Evolutionary conservation across 1,140 invertebrate genomes (phyloP).

Genomic region (Eurosta solidaginis): DNA sequence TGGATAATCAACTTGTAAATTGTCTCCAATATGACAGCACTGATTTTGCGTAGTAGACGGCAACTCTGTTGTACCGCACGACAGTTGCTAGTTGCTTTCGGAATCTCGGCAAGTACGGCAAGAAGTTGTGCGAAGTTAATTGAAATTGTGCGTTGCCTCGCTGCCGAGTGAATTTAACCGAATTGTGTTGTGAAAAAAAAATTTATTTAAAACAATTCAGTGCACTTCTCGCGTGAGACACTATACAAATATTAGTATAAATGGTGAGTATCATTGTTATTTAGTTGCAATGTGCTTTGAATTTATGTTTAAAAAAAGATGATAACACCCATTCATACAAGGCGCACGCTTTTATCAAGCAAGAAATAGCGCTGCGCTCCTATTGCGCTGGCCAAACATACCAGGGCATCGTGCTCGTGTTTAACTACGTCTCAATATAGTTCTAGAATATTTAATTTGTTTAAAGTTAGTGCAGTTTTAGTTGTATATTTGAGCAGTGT

Average conservation of each 20-base stretch:
- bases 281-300: background rate
- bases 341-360: background rate
- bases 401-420: background rate
- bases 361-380: background rate
- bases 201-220: background rate
- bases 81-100: conserved; percentile 22
- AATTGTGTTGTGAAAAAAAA: conserved; percentile 7
- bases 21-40: too few relatives aligned
- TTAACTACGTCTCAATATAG: background rate
- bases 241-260: background rate
- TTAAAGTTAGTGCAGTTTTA: background rate
- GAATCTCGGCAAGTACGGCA: background rate
- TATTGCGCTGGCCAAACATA: background rate
- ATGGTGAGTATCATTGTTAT: conserved; percentile 1
- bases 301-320: background rate
- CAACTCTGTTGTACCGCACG: background rate
- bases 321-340: background rate
- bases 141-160: background rate
- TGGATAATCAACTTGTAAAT: too few relatives aligned
- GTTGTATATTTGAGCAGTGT: background rate
- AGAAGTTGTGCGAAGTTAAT: background rate
- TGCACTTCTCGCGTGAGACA: background rate
- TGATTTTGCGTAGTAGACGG: background rate
- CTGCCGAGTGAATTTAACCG: conserved; percentile 13
- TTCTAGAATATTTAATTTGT: background rate